A percentile compares a stretch with the other conserved stretches of the same genome.
Evolutionary conservation across 2,888 invertebrate species (phyloP).

Genomic region (Hyalella azteca): DNA sequence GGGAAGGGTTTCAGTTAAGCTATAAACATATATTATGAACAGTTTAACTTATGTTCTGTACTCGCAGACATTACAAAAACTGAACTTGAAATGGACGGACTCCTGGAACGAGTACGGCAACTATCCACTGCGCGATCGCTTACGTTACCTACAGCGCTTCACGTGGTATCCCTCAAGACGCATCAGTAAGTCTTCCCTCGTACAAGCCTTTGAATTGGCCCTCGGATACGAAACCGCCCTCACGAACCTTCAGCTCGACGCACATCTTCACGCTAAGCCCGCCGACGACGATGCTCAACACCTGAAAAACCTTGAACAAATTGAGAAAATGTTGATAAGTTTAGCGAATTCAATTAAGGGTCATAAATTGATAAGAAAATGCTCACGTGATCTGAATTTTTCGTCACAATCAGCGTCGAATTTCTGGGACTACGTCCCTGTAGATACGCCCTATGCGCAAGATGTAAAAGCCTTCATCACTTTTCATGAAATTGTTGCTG

Average conservation of each 20-base stretch:
- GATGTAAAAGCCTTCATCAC: not conserved
- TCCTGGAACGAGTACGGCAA: not conserved
- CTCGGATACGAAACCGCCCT: not conserved
- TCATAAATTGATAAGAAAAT: not conserved
- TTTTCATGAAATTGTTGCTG: not conserved
- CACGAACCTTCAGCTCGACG: not conserved
- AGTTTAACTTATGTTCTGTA: not conserved
- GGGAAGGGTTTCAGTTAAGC: no score
- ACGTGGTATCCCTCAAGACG: not conserved
- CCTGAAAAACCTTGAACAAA: not conserved
- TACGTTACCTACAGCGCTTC: not conserved
- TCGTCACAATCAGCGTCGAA: not conserved
- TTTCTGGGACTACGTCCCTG: not conserved
- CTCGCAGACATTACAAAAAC: not conserved
- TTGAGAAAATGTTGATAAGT: not conserved
- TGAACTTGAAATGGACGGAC: not conserved
- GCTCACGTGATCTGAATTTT: not conserved
- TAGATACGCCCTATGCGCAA: not conserved
- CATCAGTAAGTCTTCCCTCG: not conserved
- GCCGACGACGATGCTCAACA: no score
- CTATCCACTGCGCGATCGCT: not conserved
- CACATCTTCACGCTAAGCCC: not conserved
- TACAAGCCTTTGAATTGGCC: not conserved
- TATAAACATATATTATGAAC: no score
- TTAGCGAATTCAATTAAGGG: not conserved